A percentile compares a stretch with the other conserved stretches of the same genome.
Evolutionary conservation across 2,797 vertebrate species (phyloP).

Genomic region (Neopelma chrysocephalum): DNA sequence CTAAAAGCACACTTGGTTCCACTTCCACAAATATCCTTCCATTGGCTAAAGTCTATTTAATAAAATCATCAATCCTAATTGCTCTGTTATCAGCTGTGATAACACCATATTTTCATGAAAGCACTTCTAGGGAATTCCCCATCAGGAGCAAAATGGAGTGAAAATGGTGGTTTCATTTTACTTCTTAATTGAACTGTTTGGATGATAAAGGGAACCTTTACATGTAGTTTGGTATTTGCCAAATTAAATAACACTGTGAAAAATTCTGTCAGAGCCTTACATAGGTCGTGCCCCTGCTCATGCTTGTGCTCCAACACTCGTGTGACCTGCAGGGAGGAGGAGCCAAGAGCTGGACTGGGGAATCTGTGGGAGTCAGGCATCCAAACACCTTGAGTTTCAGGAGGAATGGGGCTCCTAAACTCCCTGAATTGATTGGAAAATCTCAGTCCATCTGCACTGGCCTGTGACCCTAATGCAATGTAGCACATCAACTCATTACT

Average conservation of each 20-base stretch:
- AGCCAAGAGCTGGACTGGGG: not conserved
- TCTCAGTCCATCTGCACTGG: not conserved
- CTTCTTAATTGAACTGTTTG: not conserved
- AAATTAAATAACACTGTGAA: slow-evolving; percentile 27
- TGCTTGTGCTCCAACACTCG: not conserved
- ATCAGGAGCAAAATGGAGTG: not conserved
- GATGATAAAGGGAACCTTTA: not conserved
- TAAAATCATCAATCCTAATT: not conserved
- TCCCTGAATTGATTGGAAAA: not conserved
- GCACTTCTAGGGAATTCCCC: not conserved
- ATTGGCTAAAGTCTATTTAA: not conserved
- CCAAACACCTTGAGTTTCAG: not conserved
- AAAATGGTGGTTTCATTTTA: not conserved
- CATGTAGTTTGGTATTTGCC: not conserved
- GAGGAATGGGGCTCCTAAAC: not conserved
- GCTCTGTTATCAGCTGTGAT: not conserved
- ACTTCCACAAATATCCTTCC: not conserved
- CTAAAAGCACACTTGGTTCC: not conserved
- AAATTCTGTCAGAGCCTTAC: not conserved
- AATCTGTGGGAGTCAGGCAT: not conserved
- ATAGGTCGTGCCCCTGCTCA: not conserved
- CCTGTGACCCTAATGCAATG: not conserved
- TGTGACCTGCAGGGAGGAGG: not conserved
- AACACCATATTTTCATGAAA: not conserved
- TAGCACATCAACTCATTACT: not conserved